phyloP scores from a whole-genome alignment of 2,888 invertebrate species.

The Eupithecia subfuscata region DNA sequence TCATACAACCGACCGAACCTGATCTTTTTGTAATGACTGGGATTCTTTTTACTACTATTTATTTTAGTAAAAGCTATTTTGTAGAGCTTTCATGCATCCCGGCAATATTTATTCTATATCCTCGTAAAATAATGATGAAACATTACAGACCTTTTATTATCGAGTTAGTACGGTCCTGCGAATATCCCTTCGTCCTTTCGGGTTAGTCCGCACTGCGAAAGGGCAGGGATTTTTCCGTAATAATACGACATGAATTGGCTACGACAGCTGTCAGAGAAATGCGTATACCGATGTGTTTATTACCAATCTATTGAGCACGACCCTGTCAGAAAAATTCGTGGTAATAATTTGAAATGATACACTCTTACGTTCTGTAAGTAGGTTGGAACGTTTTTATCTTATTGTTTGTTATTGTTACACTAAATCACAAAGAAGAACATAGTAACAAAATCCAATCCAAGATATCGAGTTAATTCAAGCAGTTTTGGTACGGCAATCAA shows the following conservation, averaged over 20 bases:
- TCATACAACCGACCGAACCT: not conserved
- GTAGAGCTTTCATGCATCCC: conserved; percentile 39
- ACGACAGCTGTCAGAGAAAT: conserved; percentile 27
- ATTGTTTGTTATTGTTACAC: not conserved
- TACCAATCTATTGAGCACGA: conserved; percentile 11
- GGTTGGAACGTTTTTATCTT: not conserved
- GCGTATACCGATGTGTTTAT: conserved; percentile 18
- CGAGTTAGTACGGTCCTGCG: conserved; percentile 59
- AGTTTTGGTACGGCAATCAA: not conserved
- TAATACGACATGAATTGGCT: conserved; percentile 18
- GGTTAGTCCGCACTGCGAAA: conserved; percentile 37
- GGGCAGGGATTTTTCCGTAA: conserved; percentile 12
- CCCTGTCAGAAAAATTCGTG: conserved; percentile 4
- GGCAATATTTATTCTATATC: conserved; percentile 53
- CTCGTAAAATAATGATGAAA: conserved; percentile 54
- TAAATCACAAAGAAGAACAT: not conserved
- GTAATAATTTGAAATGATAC: conserved; percentile 1
- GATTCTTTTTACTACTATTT: conserved; percentile 2
- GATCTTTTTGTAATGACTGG: not conserved
- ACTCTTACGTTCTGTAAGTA: not conserved
- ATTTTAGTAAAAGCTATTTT: conserved; percentile 16
- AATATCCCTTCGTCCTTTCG: conserved; percentile 53
- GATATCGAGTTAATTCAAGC: not conserved
- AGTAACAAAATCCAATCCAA: not conserved
- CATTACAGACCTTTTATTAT: conserved; percentile 68